Conservation (phyloP, 1,140 invertebrate species). For the Rhyacophila brunnea region DNA sequence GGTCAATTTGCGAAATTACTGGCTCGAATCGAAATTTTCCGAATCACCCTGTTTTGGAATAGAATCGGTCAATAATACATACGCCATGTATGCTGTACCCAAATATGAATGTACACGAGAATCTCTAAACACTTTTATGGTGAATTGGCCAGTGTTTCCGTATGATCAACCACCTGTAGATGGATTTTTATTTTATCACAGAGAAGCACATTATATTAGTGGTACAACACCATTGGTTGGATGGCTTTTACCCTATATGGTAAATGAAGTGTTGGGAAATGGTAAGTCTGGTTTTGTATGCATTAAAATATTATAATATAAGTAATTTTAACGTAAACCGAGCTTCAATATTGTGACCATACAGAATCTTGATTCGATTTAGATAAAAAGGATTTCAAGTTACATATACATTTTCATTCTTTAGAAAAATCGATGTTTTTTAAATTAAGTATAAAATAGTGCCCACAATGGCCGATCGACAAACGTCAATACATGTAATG, state of each 20-base stretch:
- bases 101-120: conserved; percentile 44
- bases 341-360: too few relatives aligned
- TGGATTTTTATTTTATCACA: conserved; percentile 82
- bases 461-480: too few relatives aligned
- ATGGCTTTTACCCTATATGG: conserved; percentile 87
- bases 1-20: conserved; percentile 76
- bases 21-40: conserved; percentile 66
- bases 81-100: conserved; percentile 54
- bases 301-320: too few relatives aligned
- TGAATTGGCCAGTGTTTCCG: conserved; percentile 40
- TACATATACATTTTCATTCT: too few relatives aligned
- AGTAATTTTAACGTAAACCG: too few relatives aligned
- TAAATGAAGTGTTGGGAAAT: conserved; percentile 72
- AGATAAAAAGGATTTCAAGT: too few relatives aligned
- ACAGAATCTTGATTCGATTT: too few relatives aligned
- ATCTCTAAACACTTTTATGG: conserved; percentile 18
- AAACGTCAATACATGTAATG: too few relatives aligned
- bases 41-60: conserved; percentile 56
- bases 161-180: conserved; percentile 57
- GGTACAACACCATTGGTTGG: conserved; percentile 81
- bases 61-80: conserved; percentile 50
- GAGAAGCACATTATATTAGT: conserved; percentile 70
- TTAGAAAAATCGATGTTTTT: too few relatives aligned
- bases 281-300: conserved; percentile 41
- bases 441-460: too few relatives aligned